These are phyloP conservation scores for Amphiprion ocellaris DNA, from an alignment of 2,113 vertebrate genomes.

Conservation along the genomic window DNA sequence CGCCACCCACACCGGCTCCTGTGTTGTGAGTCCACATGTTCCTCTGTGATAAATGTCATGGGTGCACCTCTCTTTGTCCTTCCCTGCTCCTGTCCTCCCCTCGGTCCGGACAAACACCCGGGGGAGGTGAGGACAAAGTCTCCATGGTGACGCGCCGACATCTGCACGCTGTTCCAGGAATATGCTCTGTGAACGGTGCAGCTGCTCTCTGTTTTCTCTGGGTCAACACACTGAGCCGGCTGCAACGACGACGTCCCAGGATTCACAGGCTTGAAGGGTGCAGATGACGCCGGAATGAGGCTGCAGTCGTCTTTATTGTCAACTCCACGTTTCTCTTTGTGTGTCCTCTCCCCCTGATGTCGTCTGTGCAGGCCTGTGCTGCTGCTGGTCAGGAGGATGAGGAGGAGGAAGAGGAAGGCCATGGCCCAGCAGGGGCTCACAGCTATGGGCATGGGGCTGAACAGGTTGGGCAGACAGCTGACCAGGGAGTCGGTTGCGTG, in stretches of 20 bases:
- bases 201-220: conserved; percentile 70
- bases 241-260: conserved; percentile 11
- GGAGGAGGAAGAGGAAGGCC: conserved; percentile 52
- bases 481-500: conserved; percentile 66
- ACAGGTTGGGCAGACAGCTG: conserved; percentile 75
- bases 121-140: conserved; percentile 50
- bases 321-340: neutral
- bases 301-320: neutral
- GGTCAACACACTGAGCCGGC: conserved; percentile 62
- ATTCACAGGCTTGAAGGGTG: conserved; percentile 13
- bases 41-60: conserved; percentile 31
- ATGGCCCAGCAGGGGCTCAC: conserved; percentile 55
- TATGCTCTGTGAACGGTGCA: conserved; percentile 47
- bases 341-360: neutral
- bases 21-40: conserved; percentile 23
- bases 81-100: conserved; percentile 33
- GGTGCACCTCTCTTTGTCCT: conserved; percentile 45
- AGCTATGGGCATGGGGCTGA: conserved; percentile 40
- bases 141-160: conserved; percentile 45
- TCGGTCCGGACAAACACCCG: conserved; percentile 38
- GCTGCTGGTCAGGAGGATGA: conserved; percentile 49
- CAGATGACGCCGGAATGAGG: neutral
- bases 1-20: conserved; percentile 24
- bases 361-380: conserved; percentile 23
- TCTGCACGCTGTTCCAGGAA: conserved; percentile 55